phyloP scores from a whole-genome alignment of 2,797 vertebrate genomes.

The Botia kubotai region DNA sequence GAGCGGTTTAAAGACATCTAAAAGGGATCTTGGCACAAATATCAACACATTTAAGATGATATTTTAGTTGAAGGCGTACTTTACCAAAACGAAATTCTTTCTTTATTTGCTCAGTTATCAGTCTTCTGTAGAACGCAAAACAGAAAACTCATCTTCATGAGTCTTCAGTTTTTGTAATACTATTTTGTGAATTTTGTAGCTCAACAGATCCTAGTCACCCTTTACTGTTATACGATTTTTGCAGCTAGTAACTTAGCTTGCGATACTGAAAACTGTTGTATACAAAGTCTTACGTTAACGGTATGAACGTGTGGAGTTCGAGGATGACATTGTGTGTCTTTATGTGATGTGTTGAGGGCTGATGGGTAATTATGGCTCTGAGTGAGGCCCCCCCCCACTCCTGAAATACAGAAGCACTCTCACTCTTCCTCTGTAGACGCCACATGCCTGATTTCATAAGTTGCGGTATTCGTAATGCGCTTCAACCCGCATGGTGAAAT shows the following conservation, averaged over 20 bases:
- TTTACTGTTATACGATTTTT: too few species aligned
- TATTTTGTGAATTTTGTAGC: too few species aligned
- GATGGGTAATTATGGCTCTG: constrained; percentile 58
- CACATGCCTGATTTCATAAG: constrained; percentile 58
- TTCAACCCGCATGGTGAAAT: constrained; percentile 60
- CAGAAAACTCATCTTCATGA: background rate
- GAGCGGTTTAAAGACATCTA: background rate
- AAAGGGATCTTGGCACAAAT: background rate
- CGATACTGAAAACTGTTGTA: too few species aligned
- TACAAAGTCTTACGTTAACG: background rate
- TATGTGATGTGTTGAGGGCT: constrained; percentile 31
- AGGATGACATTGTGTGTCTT: background rate
- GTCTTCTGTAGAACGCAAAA: background rate
- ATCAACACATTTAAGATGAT: background rate
- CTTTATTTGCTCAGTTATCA: too few species aligned
- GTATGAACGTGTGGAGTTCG: background rate
- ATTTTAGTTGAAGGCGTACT: background rate
- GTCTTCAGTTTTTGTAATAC: too few species aligned
- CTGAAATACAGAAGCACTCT: constrained; percentile 56
- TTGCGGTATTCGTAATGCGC: constrained; percentile 59
- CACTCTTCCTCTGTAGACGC: constrained; percentile 44
- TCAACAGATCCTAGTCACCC: too few species aligned
- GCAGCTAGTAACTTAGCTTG: too few species aligned
- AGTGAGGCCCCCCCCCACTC: constrained; percentile 27
- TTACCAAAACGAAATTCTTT: too few species aligned